Evolutionary conservation across 2,113 vertebrate species (phyloP).

Genomic region (Limnothrissa miodon): DNA sequence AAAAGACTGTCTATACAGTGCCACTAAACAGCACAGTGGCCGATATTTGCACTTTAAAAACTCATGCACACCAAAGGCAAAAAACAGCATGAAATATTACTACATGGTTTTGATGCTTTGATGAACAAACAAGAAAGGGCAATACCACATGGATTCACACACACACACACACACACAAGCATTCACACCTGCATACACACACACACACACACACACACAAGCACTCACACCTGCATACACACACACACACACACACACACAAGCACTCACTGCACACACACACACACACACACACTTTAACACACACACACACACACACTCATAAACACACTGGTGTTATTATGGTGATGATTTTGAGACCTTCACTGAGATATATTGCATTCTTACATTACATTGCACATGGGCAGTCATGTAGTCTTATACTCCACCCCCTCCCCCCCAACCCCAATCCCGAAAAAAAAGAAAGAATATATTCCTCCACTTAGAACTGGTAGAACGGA

Average conservation of each 20-base stretch:
- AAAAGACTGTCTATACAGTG: background rate
- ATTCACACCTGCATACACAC: background rate
- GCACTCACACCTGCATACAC: background rate
- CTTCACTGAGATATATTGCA: conserved; percentile 4
- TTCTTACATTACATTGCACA: conserved; percentile 6
- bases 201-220: background rate
- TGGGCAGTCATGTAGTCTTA: background rate
- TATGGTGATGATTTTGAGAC: background rate
- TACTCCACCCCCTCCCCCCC: background rate
- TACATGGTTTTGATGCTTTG: background rate
- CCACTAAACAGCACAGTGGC: background rate
- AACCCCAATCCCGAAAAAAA: too few species aligned
- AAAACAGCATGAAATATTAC: conserved; percentile 14
- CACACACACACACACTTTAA: background rate
- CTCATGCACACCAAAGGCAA: conserved; percentile 7
- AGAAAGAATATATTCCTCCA: background rate
- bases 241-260: background rate
- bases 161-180: background rate
- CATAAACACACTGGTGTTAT: background rate
- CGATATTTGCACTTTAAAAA: conserved; percentile 3
- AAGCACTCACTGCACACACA: background rate
- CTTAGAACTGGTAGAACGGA: background rate
- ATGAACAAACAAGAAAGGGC: background rate
- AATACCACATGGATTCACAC: background rate
- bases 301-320: background rate